phyloP scores from a whole-genome alignment of 2,888 invertebrate species.

The Phengaris alcon region DNA sequence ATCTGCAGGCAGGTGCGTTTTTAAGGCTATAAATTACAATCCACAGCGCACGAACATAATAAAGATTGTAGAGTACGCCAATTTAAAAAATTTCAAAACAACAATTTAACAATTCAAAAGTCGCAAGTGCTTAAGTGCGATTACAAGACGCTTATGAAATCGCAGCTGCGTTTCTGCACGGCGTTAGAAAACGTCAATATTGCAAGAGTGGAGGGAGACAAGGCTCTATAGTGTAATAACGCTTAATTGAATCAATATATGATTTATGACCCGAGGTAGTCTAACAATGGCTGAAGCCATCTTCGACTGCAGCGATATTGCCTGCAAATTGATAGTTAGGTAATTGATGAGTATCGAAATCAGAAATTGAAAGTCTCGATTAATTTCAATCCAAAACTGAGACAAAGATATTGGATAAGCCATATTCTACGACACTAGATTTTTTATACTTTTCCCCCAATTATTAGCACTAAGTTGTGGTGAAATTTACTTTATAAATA shows the following conservation, averaged over 20 bases:
- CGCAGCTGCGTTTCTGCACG: not conserved
- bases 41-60: too few relatives aligned
- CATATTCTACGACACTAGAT: not conserved
- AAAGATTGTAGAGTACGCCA: not conserved
- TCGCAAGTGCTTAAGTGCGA: too few relatives aligned
- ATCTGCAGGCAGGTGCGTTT: not conserved
- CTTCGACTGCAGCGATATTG: not conserved
- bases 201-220: not conserved
- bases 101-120: too few relatives aligned
- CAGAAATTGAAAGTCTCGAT: not conserved
- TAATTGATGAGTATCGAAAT: slow-evolving; percentile 4
- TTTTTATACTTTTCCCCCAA: not conserved
- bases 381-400: not conserved
- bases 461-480: not conserved
- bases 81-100: too few relatives aligned
- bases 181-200: not conserved
- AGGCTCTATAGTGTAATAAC: not conserved
- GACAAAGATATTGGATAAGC: not conserved
- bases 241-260: slow-evolving; percentile 27
- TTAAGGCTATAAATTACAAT: too few relatives aligned
- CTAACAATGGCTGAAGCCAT: slow-evolving; percentile 8
- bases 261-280: slow-evolving; percentile 9
- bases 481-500: not conserved
- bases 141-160: not conserved
- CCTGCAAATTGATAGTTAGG: not conserved